Conservation (phyloP, 2,113 vertebrate species). For the Suncus etruscus region DNA sequence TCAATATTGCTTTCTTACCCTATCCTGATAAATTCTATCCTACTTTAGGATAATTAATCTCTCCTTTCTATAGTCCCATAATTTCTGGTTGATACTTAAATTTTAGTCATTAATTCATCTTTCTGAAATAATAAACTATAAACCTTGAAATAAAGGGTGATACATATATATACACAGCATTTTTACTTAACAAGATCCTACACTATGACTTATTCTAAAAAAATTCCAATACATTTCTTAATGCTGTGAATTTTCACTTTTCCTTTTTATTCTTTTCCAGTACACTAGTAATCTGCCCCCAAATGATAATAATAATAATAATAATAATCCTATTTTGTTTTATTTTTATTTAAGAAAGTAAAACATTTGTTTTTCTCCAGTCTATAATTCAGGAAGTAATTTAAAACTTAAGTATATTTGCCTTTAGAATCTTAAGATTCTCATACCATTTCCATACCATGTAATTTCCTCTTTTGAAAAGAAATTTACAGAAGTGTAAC, state of each 20-base stretch:
- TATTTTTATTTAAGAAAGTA: not conserved
- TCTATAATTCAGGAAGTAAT: not conserved
- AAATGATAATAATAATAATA: slow-evolving; percentile 34
- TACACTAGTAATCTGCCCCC: not conserved
- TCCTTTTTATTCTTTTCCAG: slow-evolving; percentile 25
- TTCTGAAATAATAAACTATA: not conserved
- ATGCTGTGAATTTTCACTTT: slow-evolving; percentile 40
- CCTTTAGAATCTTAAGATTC: slow-evolving; percentile 50
- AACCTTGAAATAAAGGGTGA: not conserved
- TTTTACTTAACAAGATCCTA: not conserved
- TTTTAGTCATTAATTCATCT: not conserved
- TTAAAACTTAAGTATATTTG: slow-evolving; percentile 28
- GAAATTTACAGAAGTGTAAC: slow-evolving; percentile 48
- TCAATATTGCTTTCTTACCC: not conserved
- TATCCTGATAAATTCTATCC: slow-evolving; percentile 12
- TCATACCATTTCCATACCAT: not conserved
- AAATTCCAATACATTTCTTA: slow-evolving; percentile 43
- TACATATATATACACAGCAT: not conserved
- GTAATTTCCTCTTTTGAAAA: slow-evolving; percentile 68
- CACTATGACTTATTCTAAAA: not conserved
- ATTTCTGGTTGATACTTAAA: slow-evolving; percentile 41
- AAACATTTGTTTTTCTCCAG: not conserved
- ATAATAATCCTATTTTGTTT: not conserved
- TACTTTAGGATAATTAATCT: slow-evolving; percentile 48
- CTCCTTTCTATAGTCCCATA: not conserved